Conservation (phyloP, 2,113 vertebrate species). For the Desmodus rotundus region DNA sequence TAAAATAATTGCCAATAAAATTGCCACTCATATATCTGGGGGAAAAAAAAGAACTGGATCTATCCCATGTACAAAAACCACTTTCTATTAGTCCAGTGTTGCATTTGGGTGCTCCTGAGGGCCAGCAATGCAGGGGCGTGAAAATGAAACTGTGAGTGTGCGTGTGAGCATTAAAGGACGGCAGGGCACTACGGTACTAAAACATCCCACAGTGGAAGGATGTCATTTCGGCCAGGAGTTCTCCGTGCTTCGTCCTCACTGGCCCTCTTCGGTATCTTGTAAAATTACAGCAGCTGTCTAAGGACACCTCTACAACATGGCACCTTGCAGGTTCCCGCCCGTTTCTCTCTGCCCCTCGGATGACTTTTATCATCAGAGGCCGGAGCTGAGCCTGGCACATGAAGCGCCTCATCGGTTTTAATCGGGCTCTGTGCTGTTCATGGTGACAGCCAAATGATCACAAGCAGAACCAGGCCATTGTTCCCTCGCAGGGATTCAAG, state of each 20-base stretch:
- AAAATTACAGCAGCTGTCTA: background rate
- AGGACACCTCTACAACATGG: background rate
- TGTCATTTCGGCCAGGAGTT: background rate
- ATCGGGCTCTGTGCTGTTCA: slow-evolving; percentile 43
- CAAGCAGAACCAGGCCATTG: slow-evolving; percentile 17
- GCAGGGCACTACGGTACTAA: background rate
- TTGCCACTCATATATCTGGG: background rate
- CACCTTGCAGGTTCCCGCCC: background rate
- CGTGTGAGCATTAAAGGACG: background rate
- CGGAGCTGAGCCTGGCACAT: slow-evolving; percentile 13
- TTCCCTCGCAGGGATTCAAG: slow-evolving; percentile 10
- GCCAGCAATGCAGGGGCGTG: background rate
- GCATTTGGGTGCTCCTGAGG: background rate
- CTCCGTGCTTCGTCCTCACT: background rate
- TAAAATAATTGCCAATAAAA: background rate
- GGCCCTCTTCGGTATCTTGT: background rate
- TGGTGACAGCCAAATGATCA: slow-evolving; percentile 1
- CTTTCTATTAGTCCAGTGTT: background rate
- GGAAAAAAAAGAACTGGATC: background rate
- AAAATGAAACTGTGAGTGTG: background rate
- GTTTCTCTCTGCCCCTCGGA: slow-evolving; percentile 40
- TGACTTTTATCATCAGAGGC: slow-evolving; percentile 53
- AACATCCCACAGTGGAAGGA: background rate
- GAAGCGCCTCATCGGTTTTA: slow-evolving; percentile 58
- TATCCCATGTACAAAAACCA: background rate